phyloP scores from a whole-genome alignment of 2,113 vertebrate species.

The Anser brachyrhynchus region DNA sequence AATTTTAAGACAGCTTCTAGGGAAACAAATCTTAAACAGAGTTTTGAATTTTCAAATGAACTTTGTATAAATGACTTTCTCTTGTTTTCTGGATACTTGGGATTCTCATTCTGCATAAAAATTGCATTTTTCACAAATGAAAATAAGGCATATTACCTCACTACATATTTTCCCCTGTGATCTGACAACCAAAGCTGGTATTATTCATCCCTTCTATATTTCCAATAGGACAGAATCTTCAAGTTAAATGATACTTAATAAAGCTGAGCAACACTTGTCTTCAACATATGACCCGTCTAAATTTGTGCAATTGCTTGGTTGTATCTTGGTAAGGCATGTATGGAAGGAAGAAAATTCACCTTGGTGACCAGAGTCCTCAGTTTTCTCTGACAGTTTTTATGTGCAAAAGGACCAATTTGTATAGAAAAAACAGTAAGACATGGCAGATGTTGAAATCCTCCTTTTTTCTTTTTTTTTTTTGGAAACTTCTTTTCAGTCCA shows the following conservation, averaged over 20 bases:
- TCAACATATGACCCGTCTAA: background rate
- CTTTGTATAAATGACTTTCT: background rate
- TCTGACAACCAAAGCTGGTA: background rate
- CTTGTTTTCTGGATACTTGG: background rate
- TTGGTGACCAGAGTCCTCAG: background rate
- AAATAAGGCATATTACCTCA: background rate
- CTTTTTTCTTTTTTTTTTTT: background rate
- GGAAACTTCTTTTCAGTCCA: background rate
- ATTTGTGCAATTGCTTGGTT: background rate
- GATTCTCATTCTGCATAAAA: background rate
- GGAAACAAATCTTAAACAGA: background rate
- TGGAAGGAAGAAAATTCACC: background rate
- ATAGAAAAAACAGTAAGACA: background rate
- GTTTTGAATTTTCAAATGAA: background rate
- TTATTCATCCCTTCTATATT: background rate
- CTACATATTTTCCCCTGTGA: background rate
- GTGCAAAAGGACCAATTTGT: background rate
- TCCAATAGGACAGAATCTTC: background rate
- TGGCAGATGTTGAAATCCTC: accelerated
- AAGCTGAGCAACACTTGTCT: background rate
- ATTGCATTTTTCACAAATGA: background rate
- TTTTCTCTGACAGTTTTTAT: background rate
- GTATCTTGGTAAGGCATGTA: background rate
- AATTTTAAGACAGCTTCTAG: background rate
- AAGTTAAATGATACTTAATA: background rate